phyloP scores from a whole-genome alignment of 1,140 invertebrate species.

The Leptinotarsa undecemlineata region DNA sequence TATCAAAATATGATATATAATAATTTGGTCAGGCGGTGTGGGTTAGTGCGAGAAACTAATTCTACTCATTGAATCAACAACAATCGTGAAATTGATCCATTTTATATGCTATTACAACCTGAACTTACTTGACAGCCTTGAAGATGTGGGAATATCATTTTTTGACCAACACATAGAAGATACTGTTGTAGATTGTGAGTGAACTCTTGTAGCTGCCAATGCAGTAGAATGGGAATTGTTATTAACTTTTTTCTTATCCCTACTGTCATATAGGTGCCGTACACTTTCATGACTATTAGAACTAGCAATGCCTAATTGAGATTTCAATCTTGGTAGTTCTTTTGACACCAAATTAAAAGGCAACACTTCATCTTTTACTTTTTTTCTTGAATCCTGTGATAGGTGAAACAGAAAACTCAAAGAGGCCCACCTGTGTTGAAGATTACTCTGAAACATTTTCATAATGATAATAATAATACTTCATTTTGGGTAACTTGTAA shows the following conservation, averaged over 20 bases:
- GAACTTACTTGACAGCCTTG: conserved; percentile 30
- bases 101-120: not conserved
- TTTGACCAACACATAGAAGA: conserved; percentile 38
- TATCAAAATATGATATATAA: not conserved
- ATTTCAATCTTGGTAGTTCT: conserved; percentile 29
- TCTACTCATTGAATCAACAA: not conserved
- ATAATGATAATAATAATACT: conserved; percentile 13
- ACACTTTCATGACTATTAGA: conserved; percentile 32
- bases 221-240: conserved; percentile 28
- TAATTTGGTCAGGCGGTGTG: not conserved
- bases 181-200: conserved; percentile 39
- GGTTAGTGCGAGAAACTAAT: too few species aligned
- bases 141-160: conserved; percentile 37
- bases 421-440: conserved; percentile 29
- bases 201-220: conserved; percentile 15
- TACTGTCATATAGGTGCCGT: conserved; percentile 31
- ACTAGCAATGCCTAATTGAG: conserved; percentile 19
- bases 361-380: not conserved
- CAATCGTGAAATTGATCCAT: not conserved
- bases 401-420: conserved; percentile 36
- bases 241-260: conserved; percentile 33
- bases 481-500: conserved; percentile 19
- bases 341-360: conserved; percentile 22
- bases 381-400: conserved; percentile 18
- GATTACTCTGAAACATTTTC: conserved; percentile 18